Evolutionary conservation across 1,140 invertebrate genomes (phyloP).

Genomic region (Meloidogyne chitwoodi): DNA sequence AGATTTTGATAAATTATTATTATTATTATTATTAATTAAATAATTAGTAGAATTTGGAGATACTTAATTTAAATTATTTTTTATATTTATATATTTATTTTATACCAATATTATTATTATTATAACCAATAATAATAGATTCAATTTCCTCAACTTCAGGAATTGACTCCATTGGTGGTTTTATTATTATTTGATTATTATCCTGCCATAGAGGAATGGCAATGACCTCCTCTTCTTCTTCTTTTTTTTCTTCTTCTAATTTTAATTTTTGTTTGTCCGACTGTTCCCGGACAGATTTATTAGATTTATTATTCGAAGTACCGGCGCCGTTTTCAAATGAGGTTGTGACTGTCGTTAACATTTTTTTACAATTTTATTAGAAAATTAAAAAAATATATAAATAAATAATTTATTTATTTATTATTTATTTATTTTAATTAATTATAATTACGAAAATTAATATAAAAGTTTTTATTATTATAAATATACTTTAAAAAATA

Average conservation of each 20-base stretch:
- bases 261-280: not conserved
- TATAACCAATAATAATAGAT: not conserved
- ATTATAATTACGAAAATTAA: too few relatives aligned
- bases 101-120: not conserved
- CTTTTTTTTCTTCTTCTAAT: not conserved
- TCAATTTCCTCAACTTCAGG: conserved; percentile 14
- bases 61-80: not conserved
- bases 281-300: not conserved
- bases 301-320: too few relatives aligned
- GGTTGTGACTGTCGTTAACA: not conserved
- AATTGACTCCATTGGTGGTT: conserved; percentile 14
- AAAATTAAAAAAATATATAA: too few relatives aligned
- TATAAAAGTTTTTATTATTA: too few relatives aligned
- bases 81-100: not conserved
- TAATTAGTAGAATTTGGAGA: not conserved
- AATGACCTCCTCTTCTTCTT: not conserved
- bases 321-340: not conserved
- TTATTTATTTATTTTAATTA: too few relatives aligned
- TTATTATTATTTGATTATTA: not conserved
- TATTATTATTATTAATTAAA: not conserved
- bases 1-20: not conserved
- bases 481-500: too few relatives aligned
- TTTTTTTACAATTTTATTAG: not conserved
- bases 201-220: not conserved
- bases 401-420: too few relatives aligned